Evolutionary conservation across 2,888 invertebrate genomes (phyloP).

Genomic region (Automeris io): DNA sequence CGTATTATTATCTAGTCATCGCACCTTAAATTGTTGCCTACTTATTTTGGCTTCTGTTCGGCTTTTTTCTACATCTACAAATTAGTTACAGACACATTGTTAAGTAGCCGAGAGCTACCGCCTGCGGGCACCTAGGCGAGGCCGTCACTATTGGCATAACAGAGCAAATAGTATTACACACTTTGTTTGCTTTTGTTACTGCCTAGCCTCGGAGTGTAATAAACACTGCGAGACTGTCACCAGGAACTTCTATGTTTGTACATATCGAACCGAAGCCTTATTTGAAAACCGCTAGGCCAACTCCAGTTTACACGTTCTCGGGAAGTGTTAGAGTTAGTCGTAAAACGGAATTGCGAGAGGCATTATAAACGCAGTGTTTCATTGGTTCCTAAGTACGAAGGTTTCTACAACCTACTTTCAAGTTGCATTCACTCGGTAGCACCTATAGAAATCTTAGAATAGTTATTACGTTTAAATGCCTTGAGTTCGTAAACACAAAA

Average conservation of each 20-base stretch:
- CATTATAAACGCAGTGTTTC: conserved; percentile 22
- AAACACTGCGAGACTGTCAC: conserved; percentile 31
- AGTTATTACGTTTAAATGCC: neutral
- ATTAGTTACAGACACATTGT: conserved; percentile 18
- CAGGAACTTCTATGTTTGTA: conserved; percentile 17
- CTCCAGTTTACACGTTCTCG: conserved; percentile 4
- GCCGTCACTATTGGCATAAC: conserved; percentile 50
- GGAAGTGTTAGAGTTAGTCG: conserved; percentile 8
- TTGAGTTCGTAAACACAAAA: neutral
- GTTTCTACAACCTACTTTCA: conserved; percentile 43
- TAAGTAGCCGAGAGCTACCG: conserved; percentile 26
- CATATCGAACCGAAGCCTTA: conserved; percentile 16
- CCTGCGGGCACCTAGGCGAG: conserved; percentile 46
- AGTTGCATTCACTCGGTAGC: conserved; percentile 18
- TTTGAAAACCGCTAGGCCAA: conserved; percentile 29
- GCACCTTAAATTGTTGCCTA: conserved; percentile 29
- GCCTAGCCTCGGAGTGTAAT: conserved; percentile 37
- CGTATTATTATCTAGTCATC: conserved; percentile 31
- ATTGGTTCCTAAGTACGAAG: conserved; percentile 31
- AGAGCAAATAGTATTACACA: conserved; percentile 46
- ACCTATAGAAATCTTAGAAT: neutral
- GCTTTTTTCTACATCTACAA: conserved; percentile 25
- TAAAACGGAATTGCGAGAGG: conserved; percentile 10
- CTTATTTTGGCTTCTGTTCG: conserved; percentile 37
- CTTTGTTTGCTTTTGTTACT: conserved; percentile 49